These are phyloP conservation scores for Drosophila bipectinata DNA, from an alignment of 1,140 invertebrate species.

Conservation along the genomic window DNA sequence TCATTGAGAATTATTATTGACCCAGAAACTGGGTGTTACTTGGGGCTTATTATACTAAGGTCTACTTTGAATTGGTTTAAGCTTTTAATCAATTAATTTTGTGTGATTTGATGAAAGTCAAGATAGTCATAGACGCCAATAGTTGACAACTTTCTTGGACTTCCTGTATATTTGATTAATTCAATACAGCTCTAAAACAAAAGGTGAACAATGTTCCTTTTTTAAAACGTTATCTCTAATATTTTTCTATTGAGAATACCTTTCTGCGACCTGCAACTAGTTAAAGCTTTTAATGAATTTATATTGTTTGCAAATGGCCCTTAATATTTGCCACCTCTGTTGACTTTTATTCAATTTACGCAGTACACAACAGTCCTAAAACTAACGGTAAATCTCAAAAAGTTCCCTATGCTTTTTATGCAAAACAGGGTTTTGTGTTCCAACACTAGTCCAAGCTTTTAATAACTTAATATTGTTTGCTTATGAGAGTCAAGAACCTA, in stretches of 20 bases:
- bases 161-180: slow-evolving; percentile 16
- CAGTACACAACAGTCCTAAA: slow-evolving; percentile 8
- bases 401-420: slow-evolving; percentile 15
- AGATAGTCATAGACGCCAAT: too few species aligned
- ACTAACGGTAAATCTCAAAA: slow-evolving; percentile 25
- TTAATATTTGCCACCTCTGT: slow-evolving; percentile 28
- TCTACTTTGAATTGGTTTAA: background rate
- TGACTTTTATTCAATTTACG: slow-evolving; percentile 21
- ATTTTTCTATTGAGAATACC: slow-evolving; percentile 23
- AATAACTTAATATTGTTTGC: too few species aligned
- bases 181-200: background rate
- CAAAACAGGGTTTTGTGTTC: slow-evolving; percentile 48
- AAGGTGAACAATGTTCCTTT: slow-evolving; percentile 32
- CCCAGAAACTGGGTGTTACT: background rate
- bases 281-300: background rate
- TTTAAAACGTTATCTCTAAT: slow-evolving; percentile 22
- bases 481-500: background rate
- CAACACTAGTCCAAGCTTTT: slow-evolving; percentile 17
- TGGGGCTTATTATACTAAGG: background rate
- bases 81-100: background rate
- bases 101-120: slow-evolving; percentile 18
- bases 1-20: background rate
- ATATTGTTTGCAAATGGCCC: too few species aligned
- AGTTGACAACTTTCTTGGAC: background rate
- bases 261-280: slow-evolving; percentile 42